Percentiles rank a stretch among this genome's conserved stretches.
phyloP scores from a whole-genome alignment of 2,888 invertebrate species.

The Ganaspis brasiliensis region DNA sequence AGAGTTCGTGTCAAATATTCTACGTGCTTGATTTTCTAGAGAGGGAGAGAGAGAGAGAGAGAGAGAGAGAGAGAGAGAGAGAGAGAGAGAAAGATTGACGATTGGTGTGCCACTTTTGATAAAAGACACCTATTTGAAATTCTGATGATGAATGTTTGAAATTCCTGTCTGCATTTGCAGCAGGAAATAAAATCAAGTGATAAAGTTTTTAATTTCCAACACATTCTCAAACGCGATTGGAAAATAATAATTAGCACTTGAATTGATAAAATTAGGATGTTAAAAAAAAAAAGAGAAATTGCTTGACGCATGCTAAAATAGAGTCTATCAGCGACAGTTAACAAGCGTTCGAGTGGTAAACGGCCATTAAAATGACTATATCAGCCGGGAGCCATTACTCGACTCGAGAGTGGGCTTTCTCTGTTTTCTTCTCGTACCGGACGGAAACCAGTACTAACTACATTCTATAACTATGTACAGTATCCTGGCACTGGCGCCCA shows the following conservation, averaged over 20 bases:
- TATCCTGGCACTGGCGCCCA: constrained; percentile 46
- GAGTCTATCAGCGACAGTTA: constrained; percentile 54
- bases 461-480: constrained; percentile 19
- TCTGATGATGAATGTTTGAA: background rate
- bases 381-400: constrained; percentile 43
- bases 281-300: background rate
- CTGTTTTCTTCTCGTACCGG: constrained; percentile 48
- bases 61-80: background rate
- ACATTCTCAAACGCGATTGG: too few species aligned
- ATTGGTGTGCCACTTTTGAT: constrained; percentile 22
- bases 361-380: constrained; percentile 63
- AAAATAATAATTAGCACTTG: too few species aligned
- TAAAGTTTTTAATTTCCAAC: constrained; percentile 5
- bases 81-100: background rate
- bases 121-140: constrained; percentile 1
- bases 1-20: constrained; percentile 29
- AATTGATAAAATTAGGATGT: background rate
- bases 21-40: constrained; percentile 22
- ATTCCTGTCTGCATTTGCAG: background rate
- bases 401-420: constrained; percentile 42
- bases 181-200: background rate
- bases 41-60: background rate
- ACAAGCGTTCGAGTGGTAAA: constrained; percentile 64
- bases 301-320: constrained; percentile 7
- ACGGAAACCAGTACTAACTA: constrained; percentile 44